Percentiles rank a stretch among this genome's conserved stretches.
Evolutionary conservation across 2,888 invertebrate genomes (phyloP).

Genomic region (Alitta virens): DNA sequence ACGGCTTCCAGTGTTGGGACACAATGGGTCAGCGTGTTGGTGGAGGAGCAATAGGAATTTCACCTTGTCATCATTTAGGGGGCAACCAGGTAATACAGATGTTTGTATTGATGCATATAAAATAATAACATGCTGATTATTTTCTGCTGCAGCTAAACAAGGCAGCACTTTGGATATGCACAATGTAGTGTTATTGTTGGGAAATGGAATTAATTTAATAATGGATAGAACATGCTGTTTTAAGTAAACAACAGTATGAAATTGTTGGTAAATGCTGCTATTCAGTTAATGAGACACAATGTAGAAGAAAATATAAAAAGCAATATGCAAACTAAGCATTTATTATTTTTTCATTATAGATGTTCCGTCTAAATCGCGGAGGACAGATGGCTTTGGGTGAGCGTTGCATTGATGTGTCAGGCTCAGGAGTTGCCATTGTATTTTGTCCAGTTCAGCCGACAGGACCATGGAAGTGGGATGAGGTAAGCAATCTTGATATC

Average conservation of each 20-base stretch:
- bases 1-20: slow-evolving; percentile 72
- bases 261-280: too few relatives aligned
- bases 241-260: too few relatives aligned
- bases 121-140: too few relatives aligned
- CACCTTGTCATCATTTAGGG: slow-evolving; percentile 90
- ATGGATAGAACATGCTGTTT: too few relatives aligned
- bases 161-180: too few relatives aligned
- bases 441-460: slow-evolving; percentile 90
- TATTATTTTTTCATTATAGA: slow-evolving; percentile 60
- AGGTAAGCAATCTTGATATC: slow-evolving; percentile 54
- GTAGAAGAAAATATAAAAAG: too few relatives aligned
- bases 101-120: too few relatives aligned
- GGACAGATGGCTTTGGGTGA: slow-evolving; percentile 96
- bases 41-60: slow-evolving; percentile 79
- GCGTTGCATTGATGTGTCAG: slow-evolving; percentile 80
- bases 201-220: too few relatives aligned
- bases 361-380: slow-evolving; percentile 85
- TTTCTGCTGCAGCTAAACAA: too few relatives aligned
- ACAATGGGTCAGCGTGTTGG: slow-evolving; percentile 89
- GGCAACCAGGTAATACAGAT: slow-evolving; percentile 84
- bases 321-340: too few relatives aligned
- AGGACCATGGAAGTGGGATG: slow-evolving; percentile 92
- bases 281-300: too few relatives aligned
- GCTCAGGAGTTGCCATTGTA: slow-evolving; percentile 62
- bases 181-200: too few relatives aligned